phyloP scores from a whole-genome alignment of 2,797 vertebrate genomes.

The Hoplostethus atlanticus region DNA sequence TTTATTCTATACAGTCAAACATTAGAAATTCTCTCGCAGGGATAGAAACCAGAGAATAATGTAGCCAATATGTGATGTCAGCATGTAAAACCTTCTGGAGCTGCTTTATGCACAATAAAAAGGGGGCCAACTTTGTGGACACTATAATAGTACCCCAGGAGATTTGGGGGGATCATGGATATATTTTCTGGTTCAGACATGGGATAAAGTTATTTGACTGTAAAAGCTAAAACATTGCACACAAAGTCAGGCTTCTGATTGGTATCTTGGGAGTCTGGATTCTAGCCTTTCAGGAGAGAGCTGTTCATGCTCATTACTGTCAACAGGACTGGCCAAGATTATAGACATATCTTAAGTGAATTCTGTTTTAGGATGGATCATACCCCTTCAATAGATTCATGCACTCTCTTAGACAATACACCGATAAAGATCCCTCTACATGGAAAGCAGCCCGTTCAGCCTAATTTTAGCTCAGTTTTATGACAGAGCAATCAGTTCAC shows the following conservation, averaged over 20 bases:
- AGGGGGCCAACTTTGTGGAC: not conserved
- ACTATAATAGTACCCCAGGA: no score
- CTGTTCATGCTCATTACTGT: no score
- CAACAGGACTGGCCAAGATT: no score
- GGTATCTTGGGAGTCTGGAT: no score
- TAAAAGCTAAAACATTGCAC: not conserved
- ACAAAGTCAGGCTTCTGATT: no score
- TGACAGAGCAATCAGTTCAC: conserved; percentile 39
- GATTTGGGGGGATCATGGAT: no score
- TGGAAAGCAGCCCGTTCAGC: conserved; percentile 36
- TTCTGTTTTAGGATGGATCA: not conserved
- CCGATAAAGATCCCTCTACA: conserved; percentile 31
- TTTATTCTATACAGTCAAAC: not conserved
- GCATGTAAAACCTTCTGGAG: not conserved
- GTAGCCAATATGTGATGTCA: not conserved
- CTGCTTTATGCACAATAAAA: not conserved
- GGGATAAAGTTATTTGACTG: not conserved
- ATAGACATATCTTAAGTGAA: no score
- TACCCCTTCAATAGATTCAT: conserved; percentile 6
- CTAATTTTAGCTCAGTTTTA: conserved; percentile 59
- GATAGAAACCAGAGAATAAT: not conserved
- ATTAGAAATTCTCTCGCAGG: not conserved
- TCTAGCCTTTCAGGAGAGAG: no score
- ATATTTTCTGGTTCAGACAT: not conserved
- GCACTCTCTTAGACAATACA: conserved; percentile 11